A percentile compares a stretch with the other conserved stretches of the same genome.
phyloP scores from a whole-genome alignment of 2,113 vertebrate genomes.

The Emydura subglobosa region DNA sequence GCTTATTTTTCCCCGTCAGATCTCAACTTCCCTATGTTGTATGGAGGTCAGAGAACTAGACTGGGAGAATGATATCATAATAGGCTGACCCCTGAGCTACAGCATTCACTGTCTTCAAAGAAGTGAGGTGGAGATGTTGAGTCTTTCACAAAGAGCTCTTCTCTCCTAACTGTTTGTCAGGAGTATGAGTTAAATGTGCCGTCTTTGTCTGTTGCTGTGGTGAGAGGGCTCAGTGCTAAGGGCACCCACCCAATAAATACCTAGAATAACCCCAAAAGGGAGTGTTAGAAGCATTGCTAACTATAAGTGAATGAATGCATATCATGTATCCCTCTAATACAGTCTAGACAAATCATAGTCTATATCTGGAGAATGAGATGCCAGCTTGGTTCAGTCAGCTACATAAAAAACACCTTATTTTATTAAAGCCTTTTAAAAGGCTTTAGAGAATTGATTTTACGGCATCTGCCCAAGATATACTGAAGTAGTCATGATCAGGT shows the following conservation, averaged over 20 bases:
- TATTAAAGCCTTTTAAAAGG: not conserved
- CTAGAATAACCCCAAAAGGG: not conserved
- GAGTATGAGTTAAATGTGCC: not conserved
- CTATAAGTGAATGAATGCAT: not conserved
- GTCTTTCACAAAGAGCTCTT: not conserved
- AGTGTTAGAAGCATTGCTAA: not conserved
- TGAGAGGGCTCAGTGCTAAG: not conserved
- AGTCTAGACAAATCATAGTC: not conserved
- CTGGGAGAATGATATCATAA: not conserved
- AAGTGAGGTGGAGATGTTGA: not conserved
- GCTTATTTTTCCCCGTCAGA: not conserved
- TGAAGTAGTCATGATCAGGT: not conserved
- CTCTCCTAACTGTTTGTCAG: not conserved
- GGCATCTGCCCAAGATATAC: not conserved
- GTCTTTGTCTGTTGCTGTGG: not conserved
- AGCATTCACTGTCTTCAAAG: not conserved
- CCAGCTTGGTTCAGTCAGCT: conserved; percentile 8
- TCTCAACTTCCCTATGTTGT: not conserved
- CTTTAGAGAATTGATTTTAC: not conserved
- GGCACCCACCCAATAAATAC: not conserved
- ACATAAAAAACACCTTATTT: conserved; percentile 12
- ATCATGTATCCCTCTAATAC: not conserved
- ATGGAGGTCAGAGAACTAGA: not conserved
- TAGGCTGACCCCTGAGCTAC: not conserved
- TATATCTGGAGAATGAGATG: not conserved